phyloP scores from a whole-genome alignment of 2,113 vertebrate genomes.

The Lampris incognitus region DNA sequence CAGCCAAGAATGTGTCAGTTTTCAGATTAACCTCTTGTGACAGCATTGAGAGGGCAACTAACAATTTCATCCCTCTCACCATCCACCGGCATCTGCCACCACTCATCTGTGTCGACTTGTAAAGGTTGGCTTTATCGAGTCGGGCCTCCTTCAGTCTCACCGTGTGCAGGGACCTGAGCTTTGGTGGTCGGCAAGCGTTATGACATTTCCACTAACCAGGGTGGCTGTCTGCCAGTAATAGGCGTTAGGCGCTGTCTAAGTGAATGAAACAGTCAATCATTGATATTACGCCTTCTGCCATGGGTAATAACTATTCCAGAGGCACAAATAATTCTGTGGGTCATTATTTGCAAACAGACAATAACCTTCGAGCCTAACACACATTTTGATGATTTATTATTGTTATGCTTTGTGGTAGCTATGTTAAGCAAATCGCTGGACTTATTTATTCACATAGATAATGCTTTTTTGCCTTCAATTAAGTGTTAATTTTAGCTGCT shows the following conservation, averaged over 20 bases:
- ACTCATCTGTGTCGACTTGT: slow-evolving; percentile 25
- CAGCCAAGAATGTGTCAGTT: background rate
- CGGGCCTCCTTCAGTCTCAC: background rate
- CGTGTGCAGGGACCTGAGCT: background rate
- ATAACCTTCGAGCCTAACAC: slow-evolving; percentile 26
- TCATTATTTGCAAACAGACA: slow-evolving; percentile 47
- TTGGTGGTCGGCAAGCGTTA: slow-evolving; percentile 21
- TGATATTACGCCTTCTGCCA: slow-evolving; percentile 43
- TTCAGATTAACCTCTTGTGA: background rate
- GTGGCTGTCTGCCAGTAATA: slow-evolving; percentile 25
- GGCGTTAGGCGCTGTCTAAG: slow-evolving; percentile 41
- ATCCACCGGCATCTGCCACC: background rate
- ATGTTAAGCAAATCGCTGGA: no score
- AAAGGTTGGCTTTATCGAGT: slow-evolving; percentile 36
- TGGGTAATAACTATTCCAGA: slow-evolving; percentile 37
- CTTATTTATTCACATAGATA: no score
- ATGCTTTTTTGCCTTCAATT: no score
- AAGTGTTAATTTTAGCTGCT: no score
- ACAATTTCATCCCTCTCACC: background rate
- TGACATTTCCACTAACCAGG: slow-evolving; percentile 67
- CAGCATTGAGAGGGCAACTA: background rate
- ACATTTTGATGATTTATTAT: slow-evolving; percentile 59
- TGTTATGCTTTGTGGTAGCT: background rate
- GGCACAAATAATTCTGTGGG: slow-evolving; percentile 37
- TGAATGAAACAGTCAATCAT: slow-evolving; percentile 52